Evolutionary conservation across 1,140 invertebrate genomes (phyloP).

Genomic region (Rhizoglyphus robini): DNA sequence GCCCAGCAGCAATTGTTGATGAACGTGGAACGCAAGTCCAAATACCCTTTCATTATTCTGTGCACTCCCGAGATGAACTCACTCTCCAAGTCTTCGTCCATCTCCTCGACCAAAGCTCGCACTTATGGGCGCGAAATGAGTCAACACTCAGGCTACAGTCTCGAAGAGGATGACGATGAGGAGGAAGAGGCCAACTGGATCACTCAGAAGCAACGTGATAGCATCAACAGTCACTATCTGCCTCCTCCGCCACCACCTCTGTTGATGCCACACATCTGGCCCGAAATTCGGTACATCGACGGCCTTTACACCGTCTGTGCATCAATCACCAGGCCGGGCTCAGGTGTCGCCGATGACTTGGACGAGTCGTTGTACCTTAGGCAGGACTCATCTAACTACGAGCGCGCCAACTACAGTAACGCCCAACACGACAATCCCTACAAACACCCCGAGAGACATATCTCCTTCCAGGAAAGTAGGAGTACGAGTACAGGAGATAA

Average conservation of each 20-base stretch:
- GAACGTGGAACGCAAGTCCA: constrained; percentile 22
- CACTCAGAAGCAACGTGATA: constrained; percentile 16
- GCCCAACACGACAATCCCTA: neutral
- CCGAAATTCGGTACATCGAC: constrained; percentile 20
- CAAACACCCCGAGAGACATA: neutral
- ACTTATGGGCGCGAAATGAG: constrained; percentile 5
- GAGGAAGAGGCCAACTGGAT: constrained; percentile 3
- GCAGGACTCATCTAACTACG: too few species aligned
- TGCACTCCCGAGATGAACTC: neutral
- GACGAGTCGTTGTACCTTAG: neutral
- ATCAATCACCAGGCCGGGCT: constrained; percentile 16
- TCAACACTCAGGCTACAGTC: neutral
- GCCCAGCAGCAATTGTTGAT: constrained; percentile 18
- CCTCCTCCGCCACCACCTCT: constrained; percentile 10
- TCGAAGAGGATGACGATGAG: neutral
- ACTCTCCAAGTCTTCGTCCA: neutral
- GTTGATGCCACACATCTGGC: constrained; percentile 19
- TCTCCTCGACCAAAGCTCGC: neutral
- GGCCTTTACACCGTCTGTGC: constrained; percentile 20
- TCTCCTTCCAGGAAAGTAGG: neutral
- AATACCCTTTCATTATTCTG: constrained; percentile 23
- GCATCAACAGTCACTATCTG: constrained; percentile 11
- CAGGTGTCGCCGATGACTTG: neutral
- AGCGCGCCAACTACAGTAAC: neutral
- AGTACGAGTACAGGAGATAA: neutral